These are phyloP conservation scores for Frieseomelitta varia DNA, from an alignment of 1,140 invertebrate species.

Conservation along the genomic window DNA sequence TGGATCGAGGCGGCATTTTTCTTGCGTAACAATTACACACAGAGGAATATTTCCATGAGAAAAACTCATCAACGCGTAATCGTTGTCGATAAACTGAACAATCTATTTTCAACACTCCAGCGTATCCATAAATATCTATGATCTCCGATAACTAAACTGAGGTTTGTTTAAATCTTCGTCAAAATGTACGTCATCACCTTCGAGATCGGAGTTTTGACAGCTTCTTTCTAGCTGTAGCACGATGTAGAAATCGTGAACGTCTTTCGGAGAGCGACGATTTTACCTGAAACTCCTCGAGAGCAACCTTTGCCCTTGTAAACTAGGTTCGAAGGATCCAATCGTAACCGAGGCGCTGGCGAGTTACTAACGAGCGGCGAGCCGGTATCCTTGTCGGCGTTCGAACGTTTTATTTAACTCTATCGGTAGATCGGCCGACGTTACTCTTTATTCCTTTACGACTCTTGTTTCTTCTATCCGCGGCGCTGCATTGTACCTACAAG, in stretches of 20 bases:
- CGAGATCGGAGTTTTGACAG: neutral
- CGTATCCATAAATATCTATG: slow-evolving; percentile 11
- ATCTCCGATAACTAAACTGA: neutral
- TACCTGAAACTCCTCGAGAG: slow-evolving; percentile 43
- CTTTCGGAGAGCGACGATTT: too few species aligned
- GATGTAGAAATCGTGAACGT: slow-evolving; percentile 3
- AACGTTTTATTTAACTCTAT: slow-evolving; percentile 57
- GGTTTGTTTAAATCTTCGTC: too few species aligned
- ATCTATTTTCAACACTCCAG: neutral
- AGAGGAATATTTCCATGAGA: neutral
- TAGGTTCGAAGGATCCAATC: slow-evolving; percentile 8
- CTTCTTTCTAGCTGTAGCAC: neutral
- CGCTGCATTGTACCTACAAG: slow-evolving; percentile 1
- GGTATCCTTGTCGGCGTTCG: slow-evolving; percentile 29
- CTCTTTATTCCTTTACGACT: slow-evolving; percentile 54
- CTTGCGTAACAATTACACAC: too few species aligned
- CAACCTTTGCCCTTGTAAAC: slow-evolving; percentile 30
- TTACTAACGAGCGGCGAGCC: slow-evolving; percentile 39
- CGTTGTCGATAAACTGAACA: neutral
- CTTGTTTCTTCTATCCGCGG: slow-evolving; percentile 28
- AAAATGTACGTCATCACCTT: too few species aligned
- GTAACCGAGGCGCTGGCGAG: slow-evolving; percentile 4
- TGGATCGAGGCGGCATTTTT: neutral
- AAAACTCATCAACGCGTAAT: neutral
- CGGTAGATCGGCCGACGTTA: slow-evolving; percentile 8